Base-by-base conservation (phyloP, 1,140 invertebrate genomes). In the Leptinotarsa defecta region DNA sequence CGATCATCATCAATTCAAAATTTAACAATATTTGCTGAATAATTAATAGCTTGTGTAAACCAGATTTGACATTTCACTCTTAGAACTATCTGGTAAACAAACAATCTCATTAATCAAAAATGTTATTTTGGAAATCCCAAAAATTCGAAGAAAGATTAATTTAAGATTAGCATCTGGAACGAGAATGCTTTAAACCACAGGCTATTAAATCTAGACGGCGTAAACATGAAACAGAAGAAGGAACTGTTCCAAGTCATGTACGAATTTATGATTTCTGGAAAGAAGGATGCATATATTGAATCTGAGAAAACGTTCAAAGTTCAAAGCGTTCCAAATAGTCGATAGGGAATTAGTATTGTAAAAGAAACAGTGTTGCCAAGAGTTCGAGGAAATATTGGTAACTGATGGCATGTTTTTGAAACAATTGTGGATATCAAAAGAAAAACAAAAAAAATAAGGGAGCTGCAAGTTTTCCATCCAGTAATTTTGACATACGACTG, bases 211-310 rank as follows among this genome's bases (percentile, higher is more conserved):
- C 52, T 57, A 57, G 4, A 57, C 52, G 3, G 4, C 17, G n/a
- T 57, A 57, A 57, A 57, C 52, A 57, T 19, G 13, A 4, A 57
- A 57, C 52, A 57, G n/a, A 57, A 57, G 52, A 57, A 57, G 52
- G 52, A 57, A 57, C 52, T 57, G 52, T 57, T 57, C 17, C 52
- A 57, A 57, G 52, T 5, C 52, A 57, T 57, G n/a, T 57, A 15
- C 13, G n/a, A 57, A 57, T 57, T 57, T 57, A 57, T 57, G 52
- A 57, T 57, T 57, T 57, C 52, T 57, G 52, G 52, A n/a, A 57
- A n/a, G 13, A 15, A 57, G 52, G 52, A 57, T 15, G 15, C 0
- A n/a, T 57, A 57, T 57, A 57, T 57, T 57, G 4, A n/a, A 57
- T 57, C 52, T 57, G 52, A 2, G n/a, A 57, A 3, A 5, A 57